Base-by-base conservation (phyloP, 30 jellyfish, hydroid and myxozoan species). In the Aurelia coerulea region DNA sequence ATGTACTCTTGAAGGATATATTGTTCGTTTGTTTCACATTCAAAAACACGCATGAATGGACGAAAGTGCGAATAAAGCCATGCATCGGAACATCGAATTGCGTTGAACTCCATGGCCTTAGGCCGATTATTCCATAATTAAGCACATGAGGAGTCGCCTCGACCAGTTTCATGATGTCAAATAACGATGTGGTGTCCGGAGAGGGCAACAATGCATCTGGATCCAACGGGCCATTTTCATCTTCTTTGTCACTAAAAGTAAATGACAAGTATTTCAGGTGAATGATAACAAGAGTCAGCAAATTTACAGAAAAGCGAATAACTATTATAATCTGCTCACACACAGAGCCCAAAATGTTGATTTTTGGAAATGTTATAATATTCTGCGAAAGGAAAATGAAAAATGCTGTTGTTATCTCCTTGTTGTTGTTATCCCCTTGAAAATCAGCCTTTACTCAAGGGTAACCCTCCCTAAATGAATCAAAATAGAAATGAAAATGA, bases 41-140 rank as follows among this genome's bases (percentile, higher is more conserved):
- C 16, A 92, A 67, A 37, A 92, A 87, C 15, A 92, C 66, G 46
- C 92, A 80, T 11, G 97, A 80, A 65, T 92, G 97, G 12, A 92
- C 87, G 80, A 92, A 92, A 3, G 98, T 92, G 54, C 98, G 91
- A 58, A 92, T 72, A 72, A 74, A 92, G 3, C 90, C 90, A 34
- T 93, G 98, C 89, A 87, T 76, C 3, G 90, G 87, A 16, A 87
- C 89, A 41, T 87, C 98, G 77, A 80, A 92, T 52, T 92, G 98
- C 13, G 89, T 10, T 8, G 98, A 92, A 65, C 97, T 92, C 98
- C 98, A 92, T 34, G 98, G 98, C 16, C 98, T 91, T 10, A 92
- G 62, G 46, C 98, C 97, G 29, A 92, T 88, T 50, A 87, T 78
- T 10, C 92, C 98, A 69, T 80, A 76, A 59, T 87, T 86, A n/a